Conservation (phyloP, 1,140 invertebrate genomes). For the Heliconius himera region DNA sequence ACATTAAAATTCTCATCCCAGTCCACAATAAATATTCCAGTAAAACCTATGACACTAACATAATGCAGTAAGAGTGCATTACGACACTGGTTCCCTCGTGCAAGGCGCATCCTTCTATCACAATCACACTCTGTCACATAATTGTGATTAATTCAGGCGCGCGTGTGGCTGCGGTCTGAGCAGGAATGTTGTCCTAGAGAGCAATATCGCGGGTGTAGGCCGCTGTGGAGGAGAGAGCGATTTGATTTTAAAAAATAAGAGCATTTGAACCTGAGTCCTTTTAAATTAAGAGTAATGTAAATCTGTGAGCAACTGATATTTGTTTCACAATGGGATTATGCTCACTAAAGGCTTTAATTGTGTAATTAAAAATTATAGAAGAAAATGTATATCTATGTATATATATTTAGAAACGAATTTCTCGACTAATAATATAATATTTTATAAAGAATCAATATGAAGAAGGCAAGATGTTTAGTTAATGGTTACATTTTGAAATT, state of each 20-base stretch:
- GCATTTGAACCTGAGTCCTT: too few species aligned
- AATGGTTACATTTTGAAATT: too few species aligned
- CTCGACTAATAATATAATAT: too few species aligned
- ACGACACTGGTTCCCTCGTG: conserved; percentile 12
- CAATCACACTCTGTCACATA: conserved; percentile 65
- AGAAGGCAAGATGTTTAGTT: too few species aligned
- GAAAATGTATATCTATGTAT: too few species aligned
- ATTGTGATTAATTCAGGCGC: conserved; percentile 73
- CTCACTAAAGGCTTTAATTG: too few species aligned
- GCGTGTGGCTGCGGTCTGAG: conserved; percentile 66
- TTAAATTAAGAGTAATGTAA: too few species aligned
- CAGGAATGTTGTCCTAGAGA: conserved; percentile 60
- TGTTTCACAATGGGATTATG: too few species aligned
- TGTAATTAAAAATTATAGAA: too few species aligned
- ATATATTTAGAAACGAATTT: too few species aligned
- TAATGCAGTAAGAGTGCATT: conserved; percentile 17
- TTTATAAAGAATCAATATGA: too few species aligned
- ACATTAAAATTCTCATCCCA: neutral
- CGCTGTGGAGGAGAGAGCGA: conserved; percentile 42
- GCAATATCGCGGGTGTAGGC: neutral
- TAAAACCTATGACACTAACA: conserved; percentile 13
- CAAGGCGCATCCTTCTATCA: conserved; percentile 45
- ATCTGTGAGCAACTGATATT: too few species aligned
- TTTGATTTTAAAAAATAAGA: neutral
- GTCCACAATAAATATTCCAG: neutral